Evolutionary conservation across 37 sponge, comb jelly and placozoan genomes (phyloP), one percentile per base, ranked within the genome.

Genomic region (Diacarnus erythraeanus): DNA sequence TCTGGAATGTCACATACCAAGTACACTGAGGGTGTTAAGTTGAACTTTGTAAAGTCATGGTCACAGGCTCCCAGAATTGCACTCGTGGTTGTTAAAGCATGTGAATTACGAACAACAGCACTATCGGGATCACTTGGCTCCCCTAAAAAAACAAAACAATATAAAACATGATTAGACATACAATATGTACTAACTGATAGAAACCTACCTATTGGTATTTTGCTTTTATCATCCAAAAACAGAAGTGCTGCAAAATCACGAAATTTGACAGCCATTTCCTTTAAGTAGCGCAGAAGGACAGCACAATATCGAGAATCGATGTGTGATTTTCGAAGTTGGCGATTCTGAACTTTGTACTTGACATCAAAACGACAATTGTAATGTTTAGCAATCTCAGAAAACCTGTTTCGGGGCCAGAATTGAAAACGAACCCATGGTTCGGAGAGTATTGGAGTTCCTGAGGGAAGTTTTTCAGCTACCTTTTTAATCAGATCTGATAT

Each of bases 271-370:
- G 80, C 80, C 40, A 71, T 64, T 41, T 85, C 75, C 79, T 72
- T 47, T 21, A 71, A 25, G 36, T 84, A 84, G 29, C 64, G 12
- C 17, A 79, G 78, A 43, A 73, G 8, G 22, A 74, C 79, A 34
- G 80, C 86, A 63, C 38, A 43, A 78, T 78, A 85, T 40, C 71
- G 80, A 38, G 75, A 21, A 64, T 85, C 79, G 22, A 30, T 27
- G 40, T 85, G 86, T 4, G 22, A n/a, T 8, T 36, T 3, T 3
- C 69, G 33, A 6, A 69, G 68, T 29, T 81, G 71, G 22, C 77
- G 42, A 30, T 33, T 21, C 27, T 87, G 87, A 21, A 87, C 78
- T 73, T 60, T 75, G 44, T 69, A 77, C 37, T 71, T 69, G 23
- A 87, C 41, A 12, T 77, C 57, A 71, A 81, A 66, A 27, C 74